Conservation (phyloP, 1,140 invertebrate genomes). For the Mizuhopecten yessoensis region DNA sequence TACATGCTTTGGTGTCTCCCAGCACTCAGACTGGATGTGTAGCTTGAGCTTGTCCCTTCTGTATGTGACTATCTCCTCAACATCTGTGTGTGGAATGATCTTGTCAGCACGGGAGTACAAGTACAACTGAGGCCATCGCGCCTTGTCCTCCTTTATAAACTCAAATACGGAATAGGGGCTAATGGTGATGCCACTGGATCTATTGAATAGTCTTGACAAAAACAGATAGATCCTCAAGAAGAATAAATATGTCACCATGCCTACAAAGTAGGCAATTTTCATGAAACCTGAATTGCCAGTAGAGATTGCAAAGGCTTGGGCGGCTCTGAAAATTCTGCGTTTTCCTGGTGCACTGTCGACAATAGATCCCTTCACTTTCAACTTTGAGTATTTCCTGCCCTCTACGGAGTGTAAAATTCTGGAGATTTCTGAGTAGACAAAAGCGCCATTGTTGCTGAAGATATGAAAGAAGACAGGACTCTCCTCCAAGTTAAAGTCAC, state of each 20-base stretch:
- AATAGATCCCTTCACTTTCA: constrained; percentile 88
- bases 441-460: constrained; percentile 91
- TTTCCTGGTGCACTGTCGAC: constrained; percentile 90
- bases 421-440: constrained; percentile 73
- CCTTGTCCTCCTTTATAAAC: constrained; percentile 83
- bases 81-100: constrained; percentile 84
- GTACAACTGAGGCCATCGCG: constrained; percentile 88
- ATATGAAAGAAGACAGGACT: constrained; percentile 91
- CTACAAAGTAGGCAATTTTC: constrained; percentile 71
- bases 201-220: constrained; percentile 54
- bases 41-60: constrained; percentile 86
- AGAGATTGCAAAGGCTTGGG: constrained; percentile 85
- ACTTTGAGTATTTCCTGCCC: constrained; percentile 76
- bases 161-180: constrained; percentile 69
- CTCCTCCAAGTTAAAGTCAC: constrained; percentile 86
- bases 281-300: constrained; percentile 78
- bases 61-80: constrained; percentile 82
- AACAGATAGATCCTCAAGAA: constrained; percentile 55
- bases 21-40: constrained; percentile 86
- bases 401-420: constrained; percentile 72
- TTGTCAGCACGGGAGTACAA: constrained; percentile 90
- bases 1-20: constrained; percentile 89
- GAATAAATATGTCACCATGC: constrained; percentile 67
- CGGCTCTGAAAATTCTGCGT: constrained; percentile 85
- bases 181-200: constrained; percentile 44